Percentiles rank a stretch among this genome's conserved stretches.
These are phyloP conservation scores for Tachysurus fulvidraco DNA, from an alignment of 2,113 vertebrate genomes.

Conservation along the genomic window DNA sequence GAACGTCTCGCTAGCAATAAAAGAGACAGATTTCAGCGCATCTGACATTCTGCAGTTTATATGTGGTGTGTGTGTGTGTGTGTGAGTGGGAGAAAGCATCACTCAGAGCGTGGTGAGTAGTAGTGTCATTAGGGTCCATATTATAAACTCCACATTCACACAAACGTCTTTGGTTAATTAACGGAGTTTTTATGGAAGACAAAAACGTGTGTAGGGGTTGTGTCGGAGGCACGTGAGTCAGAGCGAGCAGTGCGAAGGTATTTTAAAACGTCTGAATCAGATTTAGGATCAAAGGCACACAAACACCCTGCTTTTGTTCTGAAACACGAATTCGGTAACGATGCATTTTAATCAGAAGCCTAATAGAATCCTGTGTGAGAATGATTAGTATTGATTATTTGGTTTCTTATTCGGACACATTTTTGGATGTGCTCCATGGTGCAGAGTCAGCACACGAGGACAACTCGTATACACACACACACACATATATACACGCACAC, in stretches of 20 bases:
- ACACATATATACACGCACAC: not conserved
- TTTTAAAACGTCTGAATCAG: not conserved
- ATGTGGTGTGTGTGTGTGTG: too few relatives aligned
- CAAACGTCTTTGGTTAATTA: not conserved
- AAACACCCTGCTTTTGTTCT: not conserved
- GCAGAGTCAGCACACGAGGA: constrained; percentile 26
- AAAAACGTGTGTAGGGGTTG: not conserved
- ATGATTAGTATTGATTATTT: constrained; percentile 45
- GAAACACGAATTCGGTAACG: not conserved
- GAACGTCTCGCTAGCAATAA: not conserved
- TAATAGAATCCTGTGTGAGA: constrained; percentile 27
- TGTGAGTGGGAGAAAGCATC: not conserved
- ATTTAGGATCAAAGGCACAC: not conserved
- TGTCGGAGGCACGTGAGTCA: not conserved
- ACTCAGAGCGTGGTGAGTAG: not conserved
- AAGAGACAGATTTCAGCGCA: not conserved
- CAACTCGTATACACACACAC: too few relatives aligned
- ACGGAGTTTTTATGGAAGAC: not conserved
- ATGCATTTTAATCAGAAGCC: not conserved
- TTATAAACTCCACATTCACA: not conserved
- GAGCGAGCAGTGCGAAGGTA: not conserved
- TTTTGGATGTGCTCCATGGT: constrained; percentile 25
- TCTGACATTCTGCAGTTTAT: not conserved
- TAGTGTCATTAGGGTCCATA: not conserved
- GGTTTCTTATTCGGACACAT: not conserved